Percentiles rank a stretch among this genome's conserved stretches.
These are phyloP conservation scores for Muschampia plurimacula DNA, from an alignment of 2,888 invertebrate genomes.

Conservation along the genomic window DNA sequence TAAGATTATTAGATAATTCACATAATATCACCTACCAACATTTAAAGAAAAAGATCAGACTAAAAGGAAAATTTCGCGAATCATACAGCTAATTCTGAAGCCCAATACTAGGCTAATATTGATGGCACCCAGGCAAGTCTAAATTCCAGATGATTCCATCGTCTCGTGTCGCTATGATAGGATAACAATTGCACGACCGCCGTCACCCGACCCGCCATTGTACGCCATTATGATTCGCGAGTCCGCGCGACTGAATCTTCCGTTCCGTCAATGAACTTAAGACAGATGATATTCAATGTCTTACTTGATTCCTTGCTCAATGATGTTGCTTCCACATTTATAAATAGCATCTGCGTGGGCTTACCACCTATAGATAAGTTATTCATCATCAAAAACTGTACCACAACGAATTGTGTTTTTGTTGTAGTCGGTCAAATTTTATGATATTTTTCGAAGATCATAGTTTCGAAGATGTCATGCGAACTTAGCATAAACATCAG, in stretches of 20 bases:
- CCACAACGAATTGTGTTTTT: too few relatives aligned
- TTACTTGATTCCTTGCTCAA: neutral
- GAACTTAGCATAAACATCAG: neutral
- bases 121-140: neutral
- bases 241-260: conserved; percentile 15
- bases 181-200: conserved; percentile 21
- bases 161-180: conserved; percentile 26
- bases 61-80: too few relatives aligned
- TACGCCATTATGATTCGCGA: conserved; percentile 13
- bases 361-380: too few relatives aligned
- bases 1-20: too few relatives aligned
- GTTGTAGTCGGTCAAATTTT: too few relatives aligned
- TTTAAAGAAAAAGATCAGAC: neutral
- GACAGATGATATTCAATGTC: neutral
- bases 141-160: neutral
- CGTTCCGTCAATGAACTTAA: conserved; percentile 16
- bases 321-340: too few relatives aligned
- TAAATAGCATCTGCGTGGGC: too few relatives aligned
- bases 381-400: too few relatives aligned
- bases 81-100: neutral
- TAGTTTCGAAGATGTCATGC: too few relatives aligned
- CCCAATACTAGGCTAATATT: neutral
- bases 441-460: too few relatives aligned
- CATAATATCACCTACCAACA: neutral
- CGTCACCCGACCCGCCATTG: conserved; percentile 30